Percentiles rank a stretch among this genome's conserved stretches.
Conservation (phyloP, 2,113 vertebrate species). For the Glaucomys volans region DNA sequence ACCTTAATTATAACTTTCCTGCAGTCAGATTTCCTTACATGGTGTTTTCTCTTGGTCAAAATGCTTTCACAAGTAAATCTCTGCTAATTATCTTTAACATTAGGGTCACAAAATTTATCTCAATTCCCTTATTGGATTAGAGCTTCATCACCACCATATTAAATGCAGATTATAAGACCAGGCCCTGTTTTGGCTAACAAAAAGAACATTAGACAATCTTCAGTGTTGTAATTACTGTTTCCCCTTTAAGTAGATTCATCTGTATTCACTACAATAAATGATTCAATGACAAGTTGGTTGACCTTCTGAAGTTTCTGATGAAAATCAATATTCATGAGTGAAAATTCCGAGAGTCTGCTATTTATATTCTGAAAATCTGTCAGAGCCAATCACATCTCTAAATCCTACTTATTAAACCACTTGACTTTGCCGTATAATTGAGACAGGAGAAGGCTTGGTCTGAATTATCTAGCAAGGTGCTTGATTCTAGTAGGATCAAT, state of each 20-base stretch:
- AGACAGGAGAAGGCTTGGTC: not conserved
- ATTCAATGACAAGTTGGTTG: slow-evolving; percentile 64
- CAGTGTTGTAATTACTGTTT: not conserved
- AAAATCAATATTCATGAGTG: slow-evolving; percentile 70
- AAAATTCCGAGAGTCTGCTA: slow-evolving; percentile 42
- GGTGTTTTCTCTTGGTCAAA: not conserved
- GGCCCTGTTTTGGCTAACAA: not conserved
- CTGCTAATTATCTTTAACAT: slow-evolving; percentile 22
- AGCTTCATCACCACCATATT: not conserved
- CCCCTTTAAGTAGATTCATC: slow-evolving; percentile 37
- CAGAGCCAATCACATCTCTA: slow-evolving; percentile 52
- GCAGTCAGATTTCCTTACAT: not conserved
- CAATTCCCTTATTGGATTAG: not conserved
- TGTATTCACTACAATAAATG: slow-evolving; percentile 63
- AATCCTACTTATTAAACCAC: not conserved
- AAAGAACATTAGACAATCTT: not conserved
- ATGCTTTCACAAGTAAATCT: not conserved
- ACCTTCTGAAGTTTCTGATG: slow-evolving; percentile 70
- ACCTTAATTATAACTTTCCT: not conserved
- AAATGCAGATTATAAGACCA: not conserved
- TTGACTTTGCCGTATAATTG: not conserved
- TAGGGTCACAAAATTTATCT: slow-evolving; percentile 19
- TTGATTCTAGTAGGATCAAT: slow-evolving; percentile 2
- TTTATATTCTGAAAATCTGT: slow-evolving; percentile 43
- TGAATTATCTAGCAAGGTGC: not conserved